phyloP scores from a whole-genome alignment of 2,888 invertebrate species.

The Caenorhabditis panamensis region DNA sequence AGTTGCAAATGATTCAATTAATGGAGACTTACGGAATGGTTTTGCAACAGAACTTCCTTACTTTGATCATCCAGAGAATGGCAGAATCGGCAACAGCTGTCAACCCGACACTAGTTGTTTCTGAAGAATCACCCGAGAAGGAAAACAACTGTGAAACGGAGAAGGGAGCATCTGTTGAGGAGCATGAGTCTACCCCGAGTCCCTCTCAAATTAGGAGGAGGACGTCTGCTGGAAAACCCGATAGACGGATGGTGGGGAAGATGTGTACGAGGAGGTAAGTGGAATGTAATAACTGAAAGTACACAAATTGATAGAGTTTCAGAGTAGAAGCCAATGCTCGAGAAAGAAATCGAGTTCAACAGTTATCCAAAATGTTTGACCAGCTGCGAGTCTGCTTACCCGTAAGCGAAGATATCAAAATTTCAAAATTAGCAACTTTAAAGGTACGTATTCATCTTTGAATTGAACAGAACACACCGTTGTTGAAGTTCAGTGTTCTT shows the following conservation, averaged over 20 bases:
- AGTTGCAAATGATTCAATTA: not conserved
- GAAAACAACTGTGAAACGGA: constrained; percentile 13
- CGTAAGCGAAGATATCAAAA: constrained; percentile 33
- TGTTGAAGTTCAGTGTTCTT: no score
- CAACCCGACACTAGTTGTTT: not conserved
- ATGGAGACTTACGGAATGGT: constrained; percentile 18
- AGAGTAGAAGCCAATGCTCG: constrained; percentile 61
- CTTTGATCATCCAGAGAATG: constrained; percentile 3
- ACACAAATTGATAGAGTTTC: not conserved
- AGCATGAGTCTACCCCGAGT: constrained; percentile 42
- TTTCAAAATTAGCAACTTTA: constrained; percentile 55
- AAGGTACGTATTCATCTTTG: constrained; percentile 22
- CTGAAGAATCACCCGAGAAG: constrained; percentile 25
- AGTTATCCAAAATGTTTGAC: constrained; percentile 56
- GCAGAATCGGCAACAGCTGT: not conserved
- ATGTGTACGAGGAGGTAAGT: constrained; percentile 30
- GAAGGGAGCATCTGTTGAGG: constrained; percentile 4
- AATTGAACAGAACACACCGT: no score
- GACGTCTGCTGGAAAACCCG: constrained; percentile 39
- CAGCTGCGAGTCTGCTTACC: constrained; percentile 38
- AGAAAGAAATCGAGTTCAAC: constrained; percentile 60
- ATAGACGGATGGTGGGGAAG: constrained; percentile 45
- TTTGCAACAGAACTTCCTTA: constrained; percentile 5
- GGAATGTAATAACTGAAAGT: not conserved
- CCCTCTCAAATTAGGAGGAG: constrained; percentile 25